Percentiles rank a stretch among this genome's conserved stretches.
These are phyloP conservation scores for Notiomystis cincta DNA, from an alignment of 2,113 vertebrate genomes.

Conservation along the genomic window DNA sequence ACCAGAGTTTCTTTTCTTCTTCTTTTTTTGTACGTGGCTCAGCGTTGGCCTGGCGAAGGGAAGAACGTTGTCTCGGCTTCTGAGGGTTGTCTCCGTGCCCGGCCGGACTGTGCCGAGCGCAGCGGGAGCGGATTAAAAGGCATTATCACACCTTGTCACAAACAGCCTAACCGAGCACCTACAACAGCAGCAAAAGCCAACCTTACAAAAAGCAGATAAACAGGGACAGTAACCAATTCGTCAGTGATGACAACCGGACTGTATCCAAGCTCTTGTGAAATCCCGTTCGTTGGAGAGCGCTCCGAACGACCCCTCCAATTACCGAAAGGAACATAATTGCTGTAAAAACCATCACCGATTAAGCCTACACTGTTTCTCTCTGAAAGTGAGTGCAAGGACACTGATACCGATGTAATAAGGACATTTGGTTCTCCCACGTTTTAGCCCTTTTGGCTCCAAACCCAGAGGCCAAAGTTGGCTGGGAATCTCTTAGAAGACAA, in stretches of 20 bases:
- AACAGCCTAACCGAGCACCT: constrained; percentile 58
- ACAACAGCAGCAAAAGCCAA: background rate
- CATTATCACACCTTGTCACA: constrained; percentile 50
- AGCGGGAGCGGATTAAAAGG: constrained; percentile 41
- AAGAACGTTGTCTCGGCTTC: constrained; percentile 47
- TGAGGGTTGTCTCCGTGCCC: constrained; percentile 41
- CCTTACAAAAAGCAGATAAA: constrained; percentile 11
- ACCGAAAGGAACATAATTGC: constrained; percentile 67
- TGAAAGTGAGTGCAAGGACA: constrained; percentile 49
- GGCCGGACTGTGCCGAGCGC: constrained; percentile 52
- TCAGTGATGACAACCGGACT: background rate
- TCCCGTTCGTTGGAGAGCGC: constrained; percentile 20
- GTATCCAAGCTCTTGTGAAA: constrained; percentile 30
- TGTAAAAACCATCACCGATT: constrained; percentile 58
- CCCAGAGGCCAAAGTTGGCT: constrained; percentile 51
- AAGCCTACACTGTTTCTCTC: constrained; percentile 58
- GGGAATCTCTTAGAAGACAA: constrained; percentile 53
- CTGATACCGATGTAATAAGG: background rate
- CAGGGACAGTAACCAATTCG: background rate
- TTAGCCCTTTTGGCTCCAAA: constrained; percentile 56
- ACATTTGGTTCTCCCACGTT: constrained; percentile 40
- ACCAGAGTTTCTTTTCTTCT: constrained; percentile 75
- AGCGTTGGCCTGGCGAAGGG: constrained; percentile 64
- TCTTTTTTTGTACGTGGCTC: constrained; percentile 60
- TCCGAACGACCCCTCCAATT: constrained; percentile 41